phyloP scores from a whole-genome alignment of 2,797 vertebrate species.

The Syngnathus rostellatus region DNA sequence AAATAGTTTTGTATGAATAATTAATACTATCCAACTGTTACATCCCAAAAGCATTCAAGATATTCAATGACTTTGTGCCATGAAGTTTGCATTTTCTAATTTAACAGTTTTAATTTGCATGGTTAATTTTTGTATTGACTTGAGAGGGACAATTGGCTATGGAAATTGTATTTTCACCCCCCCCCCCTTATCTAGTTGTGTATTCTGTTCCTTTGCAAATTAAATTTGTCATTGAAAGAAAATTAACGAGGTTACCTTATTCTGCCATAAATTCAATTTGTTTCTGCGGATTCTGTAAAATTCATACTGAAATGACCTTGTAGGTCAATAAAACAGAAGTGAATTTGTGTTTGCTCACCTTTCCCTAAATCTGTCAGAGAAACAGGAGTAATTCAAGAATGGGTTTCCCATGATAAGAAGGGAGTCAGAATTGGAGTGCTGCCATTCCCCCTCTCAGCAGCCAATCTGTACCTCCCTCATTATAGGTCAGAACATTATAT shows the following conservation, averaged over 20 bases:
- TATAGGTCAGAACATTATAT: constrained; percentile 60
- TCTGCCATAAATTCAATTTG: constrained; percentile 12
- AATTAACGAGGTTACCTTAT: constrained; percentile 2
- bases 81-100: constrained; percentile 22
- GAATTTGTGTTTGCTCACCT: constrained; percentile 17
- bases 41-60: constrained; percentile 6
- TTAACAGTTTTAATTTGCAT: constrained; percentile 20
- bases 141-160: constrained; percentile 10
- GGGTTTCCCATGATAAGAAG: constrained; percentile 61
- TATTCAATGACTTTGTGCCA: constrained; percentile 11
- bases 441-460: constrained; percentile 62
- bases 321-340: constrained; percentile 9
- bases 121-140: constrained; percentile 23
- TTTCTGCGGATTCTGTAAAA: constrained; percentile 13
- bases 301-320: constrained; percentile 24
- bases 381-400: constrained; percentile 41
- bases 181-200: background rate
- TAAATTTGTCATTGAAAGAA: constrained; percentile 5
- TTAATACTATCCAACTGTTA: constrained; percentile 22
- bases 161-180: constrained; percentile 10
- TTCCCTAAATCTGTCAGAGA: constrained; percentile 22
- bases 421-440: constrained; percentile 61
- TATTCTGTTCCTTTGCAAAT: constrained; percentile 9
- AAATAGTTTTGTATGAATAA: constrained; percentile 9
- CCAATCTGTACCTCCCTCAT: constrained; percentile 59